These are phyloP conservation scores for Leuciscus idus DNA, from an alignment of 2,113 vertebrate genomes.

Conservation along the genomic window DNA sequence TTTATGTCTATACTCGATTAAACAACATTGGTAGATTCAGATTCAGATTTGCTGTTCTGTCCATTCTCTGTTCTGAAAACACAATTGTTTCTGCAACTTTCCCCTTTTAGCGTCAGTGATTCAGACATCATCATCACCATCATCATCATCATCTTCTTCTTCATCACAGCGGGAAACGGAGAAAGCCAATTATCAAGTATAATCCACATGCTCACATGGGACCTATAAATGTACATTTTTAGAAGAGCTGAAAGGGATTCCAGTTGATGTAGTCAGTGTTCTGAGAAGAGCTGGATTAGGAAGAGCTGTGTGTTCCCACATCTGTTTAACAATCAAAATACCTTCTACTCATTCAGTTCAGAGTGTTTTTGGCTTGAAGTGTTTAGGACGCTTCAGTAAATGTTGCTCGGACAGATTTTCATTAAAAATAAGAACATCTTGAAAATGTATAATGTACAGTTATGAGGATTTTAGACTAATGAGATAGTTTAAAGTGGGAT, in stretches of 20 bases:
- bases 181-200: constrained; percentile 32
- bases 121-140: background rate
- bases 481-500: background rate
- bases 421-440: background rate
- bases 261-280: background rate
- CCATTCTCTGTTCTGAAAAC: background rate
- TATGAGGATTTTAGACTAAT: too few species aligned
- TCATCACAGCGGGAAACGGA: constrained; percentile 31
- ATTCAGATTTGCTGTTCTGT: background rate
- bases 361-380: background rate
- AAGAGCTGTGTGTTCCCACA: background rate
- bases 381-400: too few species aligned
- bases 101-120: background rate
- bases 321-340: background rate
- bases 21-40: background rate
- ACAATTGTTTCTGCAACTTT: background rate
- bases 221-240: constrained; percentile 28
- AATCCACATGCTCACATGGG: constrained; percentile 42
- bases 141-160: too few species aligned
- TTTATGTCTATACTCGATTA: background rate
- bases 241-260: constrained; percentile 19
- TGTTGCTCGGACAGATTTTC: background rate
- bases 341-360: background rate
- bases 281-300: background rate
- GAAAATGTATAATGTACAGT: background rate